A percentile compares a stretch with the other conserved stretches of the same genome.
phyloP scores from a whole-genome alignment of 1,140 invertebrate species.

The Trichonephila inaurata region DNA sequence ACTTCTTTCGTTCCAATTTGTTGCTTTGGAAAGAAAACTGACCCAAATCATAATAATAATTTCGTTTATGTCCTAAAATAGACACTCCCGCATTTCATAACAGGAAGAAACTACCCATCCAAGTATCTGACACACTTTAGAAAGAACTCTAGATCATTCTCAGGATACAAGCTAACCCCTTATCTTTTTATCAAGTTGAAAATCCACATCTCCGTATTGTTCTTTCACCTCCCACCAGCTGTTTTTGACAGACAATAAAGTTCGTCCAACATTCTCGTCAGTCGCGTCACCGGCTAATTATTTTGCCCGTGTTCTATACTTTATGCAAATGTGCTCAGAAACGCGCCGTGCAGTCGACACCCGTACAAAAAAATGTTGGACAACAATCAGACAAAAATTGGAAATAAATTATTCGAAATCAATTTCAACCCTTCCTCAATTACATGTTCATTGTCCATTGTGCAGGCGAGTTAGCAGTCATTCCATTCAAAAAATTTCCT shows the following conservation, averaged over 20 bases:
- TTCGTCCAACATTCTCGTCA: not conserved
- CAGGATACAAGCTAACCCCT: not conserved
- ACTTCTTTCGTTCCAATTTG: too few species aligned
- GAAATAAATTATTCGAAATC: constrained; percentile 16
- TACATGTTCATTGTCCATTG: constrained; percentile 2
- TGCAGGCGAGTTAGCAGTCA: not conserved
- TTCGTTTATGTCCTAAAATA: not conserved
- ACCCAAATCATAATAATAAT: too few species aligned
- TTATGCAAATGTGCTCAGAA: not conserved
- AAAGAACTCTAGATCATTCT: not conserved
- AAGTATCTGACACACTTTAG: not conserved
- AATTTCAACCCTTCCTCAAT: constrained; percentile 4
- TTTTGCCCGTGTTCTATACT: not conserved
- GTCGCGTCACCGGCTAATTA: not conserved
- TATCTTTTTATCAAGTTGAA: not conserved
- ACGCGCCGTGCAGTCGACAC: not conserved
- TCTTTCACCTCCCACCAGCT: not conserved
- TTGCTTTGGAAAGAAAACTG: not conserved
- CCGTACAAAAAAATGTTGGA: not conserved
- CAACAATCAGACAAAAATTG: not conserved
- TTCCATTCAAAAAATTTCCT: constrained; percentile 7
- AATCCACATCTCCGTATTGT: not conserved
- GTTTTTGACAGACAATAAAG: not conserved
- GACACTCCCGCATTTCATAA: constrained; percentile 1
- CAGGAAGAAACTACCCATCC: not conserved